Evolutionary conservation across 2,888 invertebrate genomes (phyloP).

Genomic region (Polydrusus cervinus): DNA sequence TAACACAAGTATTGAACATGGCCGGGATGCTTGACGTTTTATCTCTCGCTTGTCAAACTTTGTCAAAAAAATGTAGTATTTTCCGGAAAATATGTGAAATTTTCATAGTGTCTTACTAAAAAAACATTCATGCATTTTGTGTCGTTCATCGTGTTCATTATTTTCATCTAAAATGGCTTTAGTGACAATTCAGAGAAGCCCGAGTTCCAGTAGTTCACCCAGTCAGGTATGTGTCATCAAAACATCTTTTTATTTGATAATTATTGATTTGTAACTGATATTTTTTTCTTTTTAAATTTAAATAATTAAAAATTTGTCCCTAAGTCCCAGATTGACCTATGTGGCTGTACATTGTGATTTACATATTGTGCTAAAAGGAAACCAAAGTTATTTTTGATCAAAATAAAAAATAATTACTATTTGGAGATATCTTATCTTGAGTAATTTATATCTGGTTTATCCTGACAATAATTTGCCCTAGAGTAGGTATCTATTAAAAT

Average conservation of each 20-base stretch:
- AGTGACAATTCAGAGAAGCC: conserved; percentile 83
- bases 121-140: conserved; percentile 52
- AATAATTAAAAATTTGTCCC: not conserved
- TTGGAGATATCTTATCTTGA: conserved; percentile 17
- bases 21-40: conserved; percentile 66
- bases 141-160: conserved; percentile 31
- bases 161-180: conserved; percentile 75
- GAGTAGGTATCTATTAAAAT: conserved; percentile 1
- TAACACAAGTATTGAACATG: conserved; percentile 69
- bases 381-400: not conserved
- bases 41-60: conserved; percentile 40
- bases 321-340: too few relatives aligned
- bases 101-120: conserved; percentile 53
- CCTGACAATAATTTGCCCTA: conserved; percentile 9
- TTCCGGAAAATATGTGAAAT: conserved; percentile 56
- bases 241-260: conserved; percentile 13
- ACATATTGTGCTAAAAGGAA: not conserved
- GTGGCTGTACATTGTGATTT: too few relatives aligned
- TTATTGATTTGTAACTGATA: not conserved
- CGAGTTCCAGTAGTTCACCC: conserved; percentile 80
- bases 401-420: not conserved
- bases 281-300: not conserved
- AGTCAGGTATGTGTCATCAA: conserved; percentile 58
- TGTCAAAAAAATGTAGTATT: conserved; percentile 65
- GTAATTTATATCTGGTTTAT: conserved; percentile 28